Base-by-base conservation (phyloP, 2,888 invertebrate species). In the Tupiocoris notatus region DNA sequence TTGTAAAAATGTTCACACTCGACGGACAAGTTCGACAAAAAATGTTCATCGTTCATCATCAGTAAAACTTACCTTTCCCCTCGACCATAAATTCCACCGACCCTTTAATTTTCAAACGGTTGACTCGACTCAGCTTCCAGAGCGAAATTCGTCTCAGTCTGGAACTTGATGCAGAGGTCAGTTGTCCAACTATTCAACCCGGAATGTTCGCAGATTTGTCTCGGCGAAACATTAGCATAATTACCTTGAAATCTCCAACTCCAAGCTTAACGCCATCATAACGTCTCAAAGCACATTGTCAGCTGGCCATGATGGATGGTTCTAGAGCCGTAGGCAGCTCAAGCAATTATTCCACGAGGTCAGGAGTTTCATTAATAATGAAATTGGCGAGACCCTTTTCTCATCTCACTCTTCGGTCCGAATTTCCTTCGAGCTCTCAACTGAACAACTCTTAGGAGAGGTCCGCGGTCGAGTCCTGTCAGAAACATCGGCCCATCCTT, bases 361-460 rank as follows among this genome's bases (percentile, higher is more conserved):
- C 57, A 57, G 57, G 67, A 57, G 21, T n/a, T 56, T 67, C 67
- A 67, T 67, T 57, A 67, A 67, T 67, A 67, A 67, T 67, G 67
- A 39, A 67, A 67, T 67, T 39, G 21, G 21, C 57, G 22, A 22
- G 12, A 17, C 57, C n/a, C 21, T 57, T 39, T 39, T 39, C 39
- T 39, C 39, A 7, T 39, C 39, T 39, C 39, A 7, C 39, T 39
- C 39, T 39, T 39, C 39, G 39, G 39, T 39, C 39, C 39, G 39
- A 39, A 39, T 39, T 39, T 39, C 39, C 39, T 39, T 12, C 39
- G 3, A 7, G 39, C 39, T 39, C 39, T 39, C 39, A 39, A 39
- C 39, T 39, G 39, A 39, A 12, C 39, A 39, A 39, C 12, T 12
- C 39, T 39, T 39, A 12, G 12, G 39, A 39, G 39, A 39, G 39